Conservation (phyloP, 2,888 invertebrate genomes). For the Torymus texanus region DNA sequence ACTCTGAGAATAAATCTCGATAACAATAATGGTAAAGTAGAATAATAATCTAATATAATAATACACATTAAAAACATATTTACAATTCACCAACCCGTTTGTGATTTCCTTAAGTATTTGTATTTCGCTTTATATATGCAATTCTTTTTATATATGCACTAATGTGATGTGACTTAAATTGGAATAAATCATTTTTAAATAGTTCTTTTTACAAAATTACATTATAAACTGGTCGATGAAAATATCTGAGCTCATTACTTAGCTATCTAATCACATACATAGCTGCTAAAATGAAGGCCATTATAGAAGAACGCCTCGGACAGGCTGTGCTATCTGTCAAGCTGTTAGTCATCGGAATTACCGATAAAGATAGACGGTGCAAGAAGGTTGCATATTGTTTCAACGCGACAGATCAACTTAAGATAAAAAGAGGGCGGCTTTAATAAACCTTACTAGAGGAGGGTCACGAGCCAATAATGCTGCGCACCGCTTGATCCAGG, state of each 20-base stretch:
- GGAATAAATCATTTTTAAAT: slow-evolving; percentile 71
- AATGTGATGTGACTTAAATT: slow-evolving; percentile 67
- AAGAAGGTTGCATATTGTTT: background rate
- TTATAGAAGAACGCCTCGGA: slow-evolving; percentile 42
- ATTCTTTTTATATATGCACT: slow-evolving; percentile 61
- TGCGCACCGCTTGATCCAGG: slow-evolving; percentile 73
- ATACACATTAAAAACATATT: slow-evolving; percentile 72
- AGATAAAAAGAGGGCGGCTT: slow-evolving; percentile 48
- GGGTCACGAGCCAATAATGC: slow-evolving; percentile 74
- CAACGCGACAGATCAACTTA: slow-evolving; percentile 1
- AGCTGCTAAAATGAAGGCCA: slow-evolving; percentile 64
- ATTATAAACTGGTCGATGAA: slow-evolving; percentile 68
- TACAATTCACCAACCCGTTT: slow-evolving; percentile 70
- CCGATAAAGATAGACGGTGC: background rate
- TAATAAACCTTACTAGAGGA: slow-evolving; percentile 73
- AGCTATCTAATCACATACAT: slow-evolving; percentile 71
- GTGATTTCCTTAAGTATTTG: slow-evolving; percentile 56
- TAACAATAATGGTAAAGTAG: slow-evolving; percentile 65
- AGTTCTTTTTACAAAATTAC: slow-evolving; percentile 74
- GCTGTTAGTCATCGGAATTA: background rate
- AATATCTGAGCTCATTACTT: slow-evolving; percentile 52
- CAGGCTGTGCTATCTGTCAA: slow-evolving; percentile 32
- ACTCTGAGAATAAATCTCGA: slow-evolving; percentile 67
- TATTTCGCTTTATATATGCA: slow-evolving; percentile 56
- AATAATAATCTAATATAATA: slow-evolving; percentile 64